Evolutionary conservation across 2,888 invertebrate genomes (phyloP), one percentile per base, ranked within the genome.

Genomic region (Odontocolon sp.): DNA sequence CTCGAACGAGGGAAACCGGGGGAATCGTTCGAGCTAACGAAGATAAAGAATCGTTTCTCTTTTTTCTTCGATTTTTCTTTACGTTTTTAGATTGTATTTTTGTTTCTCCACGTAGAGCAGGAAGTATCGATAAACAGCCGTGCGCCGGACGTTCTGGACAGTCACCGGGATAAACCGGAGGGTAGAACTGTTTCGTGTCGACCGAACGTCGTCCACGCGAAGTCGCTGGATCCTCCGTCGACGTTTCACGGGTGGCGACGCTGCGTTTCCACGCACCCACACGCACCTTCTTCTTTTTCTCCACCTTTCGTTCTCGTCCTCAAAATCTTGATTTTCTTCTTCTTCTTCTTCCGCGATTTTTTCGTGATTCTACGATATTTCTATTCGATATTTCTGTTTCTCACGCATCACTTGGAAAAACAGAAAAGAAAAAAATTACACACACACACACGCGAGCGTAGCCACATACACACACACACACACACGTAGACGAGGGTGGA

Each of bases 261-360:
- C 31, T 64, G n/a, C 52, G 26, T 54, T 40, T n/a, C 31, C 14
- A 50, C 57, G 21, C 59, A 57, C 42, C 38, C 57, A 71, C 71
- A 56, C 73, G 73, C 57, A 52, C 54, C 54, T 18, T 50, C 11
- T 31, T 61, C 74, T 69, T 69, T 77, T 64, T 64, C 38, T 66
- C 56, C 47, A 33, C 52, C 66, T 52, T n/a, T 40, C 50, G 73
- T 26, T 54, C 16, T 8, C 23, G 47, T 42, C 28, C 18, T n/a
- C 11, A 26, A 3, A 23, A 8, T 40, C 21, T 31, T 8, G 8
- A n/a, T 26, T 26, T 11, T 11, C 26, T 23, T 38, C 40, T n/a
- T 36, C 36, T 36, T 36, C 36, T 2, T 36, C 36, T n/a, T 2
- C 36, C 31, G 31, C 6, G 6, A n/a, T 36, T 36, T 36, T 36